Base-by-base conservation (phyloP, 2,888 invertebrate genomes). In the Philonicus albiceps region DNA sequence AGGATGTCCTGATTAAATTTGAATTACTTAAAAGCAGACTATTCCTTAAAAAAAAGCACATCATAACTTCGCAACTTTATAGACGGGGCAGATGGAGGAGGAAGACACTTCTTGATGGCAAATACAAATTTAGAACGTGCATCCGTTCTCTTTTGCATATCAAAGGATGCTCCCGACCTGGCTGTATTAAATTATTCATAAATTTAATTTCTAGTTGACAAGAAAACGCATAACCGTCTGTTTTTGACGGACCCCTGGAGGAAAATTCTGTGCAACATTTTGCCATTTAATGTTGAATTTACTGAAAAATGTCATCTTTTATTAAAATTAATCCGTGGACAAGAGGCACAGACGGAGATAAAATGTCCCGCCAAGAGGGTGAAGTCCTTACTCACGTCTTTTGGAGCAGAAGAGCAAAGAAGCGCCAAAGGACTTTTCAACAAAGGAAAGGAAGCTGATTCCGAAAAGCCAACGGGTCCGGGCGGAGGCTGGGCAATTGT, bases 281-380 rank as follows among this genome's bases (percentile, higher is more conserved):
- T 86, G 86, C 86, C 86, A 86, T 87, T 87, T 87, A 87, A 87
- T 87, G 85, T 87, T 85, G 53, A 87, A 87, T 87, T 86, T 86
- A 81, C 81, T 85, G 85, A 74, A 87, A 86, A 87, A 80, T 86
- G 85, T 87, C 87, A 87, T 87, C 80, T 87, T 86, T 78, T 87
- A 87, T 87, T 87, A 87, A 87, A 87, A 87, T 87, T 86, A 87
- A 86, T 86, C 86, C 75, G 72, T 73, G 74, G 85, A 73, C 74
- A 83, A 55, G 64, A 40, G 80, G 80, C 30, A n/a, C 31, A 49
- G 22, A 53, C 49, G 27, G 49, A 22, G 80, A 49, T 27, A 49
- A 49, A 80, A 27, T 8, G 76, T 76, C 76, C 34, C 49, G 53
- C 16, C 80, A 30, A 64, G 83, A 83, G 83, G 72, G 83, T 19